Conservation (phyloP, 2,888 invertebrate genomes). For the Perizoma flavofasciatum region DNA sequence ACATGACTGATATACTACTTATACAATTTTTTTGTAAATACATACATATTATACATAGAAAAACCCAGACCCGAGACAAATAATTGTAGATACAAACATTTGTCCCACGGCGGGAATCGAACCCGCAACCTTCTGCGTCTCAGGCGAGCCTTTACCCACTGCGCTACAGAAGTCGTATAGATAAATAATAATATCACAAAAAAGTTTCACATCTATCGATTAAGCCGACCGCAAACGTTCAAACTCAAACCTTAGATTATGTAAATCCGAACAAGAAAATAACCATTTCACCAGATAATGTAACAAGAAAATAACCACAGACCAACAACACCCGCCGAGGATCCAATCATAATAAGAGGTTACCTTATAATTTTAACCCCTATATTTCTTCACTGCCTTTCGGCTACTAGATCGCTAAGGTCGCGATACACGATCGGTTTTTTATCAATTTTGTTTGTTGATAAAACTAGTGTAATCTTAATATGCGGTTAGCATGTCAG, state of each 20-base stretch:
- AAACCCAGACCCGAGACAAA: no score
- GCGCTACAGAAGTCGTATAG: no score
- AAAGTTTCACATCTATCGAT: not conserved
- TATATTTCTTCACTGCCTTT: slow-evolving; percentile 38
- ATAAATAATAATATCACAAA: slow-evolving; percentile 6
- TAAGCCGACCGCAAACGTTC: not conserved
- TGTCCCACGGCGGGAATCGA: no score
- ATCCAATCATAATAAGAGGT: slow-evolving; percentile 29
- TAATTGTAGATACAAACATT: no score
- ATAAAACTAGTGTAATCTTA: no score
- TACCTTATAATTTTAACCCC: slow-evolving; percentile 36
- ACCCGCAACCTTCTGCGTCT: no score
- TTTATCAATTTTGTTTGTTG: not conserved
- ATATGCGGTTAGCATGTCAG: no score
- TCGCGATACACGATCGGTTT: slow-evolving; percentile 16
- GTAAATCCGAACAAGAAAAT: slow-evolving; percentile 14
- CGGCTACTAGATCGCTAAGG: slow-evolving; percentile 31
- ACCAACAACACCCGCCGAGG: slow-evolving; percentile 10
- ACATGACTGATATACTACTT: no score
- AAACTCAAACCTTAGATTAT: slow-evolving; percentile 10
- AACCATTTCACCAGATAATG: slow-evolving; percentile 13
- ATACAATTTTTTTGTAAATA: no score
- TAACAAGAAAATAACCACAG: slow-evolving; percentile 16
- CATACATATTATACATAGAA: no score
- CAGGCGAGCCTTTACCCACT: no score